Evolutionary conservation across 2,888 invertebrate genomes (phyloP).

Genomic region (Dione vanillae): DNA sequence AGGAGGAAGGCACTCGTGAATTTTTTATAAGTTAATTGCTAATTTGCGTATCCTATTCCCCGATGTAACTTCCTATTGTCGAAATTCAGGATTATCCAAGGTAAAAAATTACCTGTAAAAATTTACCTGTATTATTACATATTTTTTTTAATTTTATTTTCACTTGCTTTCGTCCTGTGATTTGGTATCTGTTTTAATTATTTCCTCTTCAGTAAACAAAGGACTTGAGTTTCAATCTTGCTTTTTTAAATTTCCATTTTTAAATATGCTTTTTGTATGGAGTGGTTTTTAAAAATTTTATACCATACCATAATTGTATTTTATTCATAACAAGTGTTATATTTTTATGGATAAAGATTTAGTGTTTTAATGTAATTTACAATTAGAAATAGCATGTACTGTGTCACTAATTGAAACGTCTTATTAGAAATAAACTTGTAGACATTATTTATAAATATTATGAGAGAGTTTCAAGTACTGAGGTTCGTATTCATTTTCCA

Average conservation of each 20-base stretch:
- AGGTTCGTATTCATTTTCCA: no score
- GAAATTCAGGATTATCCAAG: conserved; percentile 70
- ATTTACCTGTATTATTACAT: conserved; percentile 60
- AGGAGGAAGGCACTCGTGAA: conserved; percentile 57
- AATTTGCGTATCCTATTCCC: conserved; percentile 68
- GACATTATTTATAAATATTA: no score
- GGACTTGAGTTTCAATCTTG: conserved; percentile 52
- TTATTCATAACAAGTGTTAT: no score
- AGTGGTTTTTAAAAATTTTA: conserved; percentile 29
- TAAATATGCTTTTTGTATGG: conserved; percentile 43
- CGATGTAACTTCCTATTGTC: conserved; percentile 61
- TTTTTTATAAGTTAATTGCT: conserved; percentile 80
- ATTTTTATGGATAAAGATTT: no score
- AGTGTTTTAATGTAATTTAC: no score
- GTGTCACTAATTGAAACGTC: no score
- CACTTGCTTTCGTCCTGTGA: conserved; percentile 59
- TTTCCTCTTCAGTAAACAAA: conserved; percentile 77
- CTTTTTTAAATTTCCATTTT: conserved; percentile 39
- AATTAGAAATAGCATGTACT: no score
- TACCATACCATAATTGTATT: no score
- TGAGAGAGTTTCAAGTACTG: no score
- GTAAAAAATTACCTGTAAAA: conserved; percentile 68
- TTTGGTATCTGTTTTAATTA: conserved; percentile 74
- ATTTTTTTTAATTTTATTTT: conserved; percentile 47
- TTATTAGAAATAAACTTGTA: no score